Percentiles rank a stretch among this genome's conserved stretches.
Conservation (phyloP, 2,888 invertebrate species). For the Nemoura dubitans region DNA sequence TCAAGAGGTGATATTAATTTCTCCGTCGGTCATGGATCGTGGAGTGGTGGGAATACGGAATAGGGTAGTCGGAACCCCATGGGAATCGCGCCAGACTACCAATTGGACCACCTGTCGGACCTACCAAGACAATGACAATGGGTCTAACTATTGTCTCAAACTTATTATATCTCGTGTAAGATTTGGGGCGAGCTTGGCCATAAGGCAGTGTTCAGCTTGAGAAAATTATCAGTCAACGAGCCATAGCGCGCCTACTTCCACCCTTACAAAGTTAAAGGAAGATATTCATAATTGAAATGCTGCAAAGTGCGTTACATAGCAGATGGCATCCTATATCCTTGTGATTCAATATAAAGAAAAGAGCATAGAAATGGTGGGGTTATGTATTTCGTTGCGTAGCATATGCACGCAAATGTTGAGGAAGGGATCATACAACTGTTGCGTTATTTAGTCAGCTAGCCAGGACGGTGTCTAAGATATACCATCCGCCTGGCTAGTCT, state of each 20-base stretch:
- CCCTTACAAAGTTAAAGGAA: background rate
- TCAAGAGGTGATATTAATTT: constrained; percentile 12
- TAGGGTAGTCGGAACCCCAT: constrained; percentile 7
- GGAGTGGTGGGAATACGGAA: background rate
- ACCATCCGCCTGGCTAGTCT: background rate
- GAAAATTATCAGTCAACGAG: background rate
- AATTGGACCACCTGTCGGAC: background rate
- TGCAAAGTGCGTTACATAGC: background rate
- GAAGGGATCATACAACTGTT: constrained; percentile 23
- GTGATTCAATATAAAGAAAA: constrained; percentile 27
- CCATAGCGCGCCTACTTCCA: background rate
- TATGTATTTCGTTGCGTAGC: background rate
- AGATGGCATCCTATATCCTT: constrained; percentile 20
- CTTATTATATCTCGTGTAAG: background rate
- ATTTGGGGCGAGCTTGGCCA: background rate
- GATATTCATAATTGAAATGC: background rate
- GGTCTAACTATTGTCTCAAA: constrained; percentile 7
- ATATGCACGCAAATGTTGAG: constrained; percentile 29
- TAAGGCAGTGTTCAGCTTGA: background rate
- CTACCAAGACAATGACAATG: constrained; percentile 5
- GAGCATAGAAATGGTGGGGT: background rate
- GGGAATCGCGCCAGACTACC: background rate
- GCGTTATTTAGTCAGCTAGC: background rate
- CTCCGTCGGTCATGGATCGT: background rate
- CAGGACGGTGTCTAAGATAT: background rate